Evolutionary conservation across 2,113 vertebrate genomes (phyloP), one percentile per base, ranked within the genome.

Genomic region (Stigmatopora nigra): DNA sequence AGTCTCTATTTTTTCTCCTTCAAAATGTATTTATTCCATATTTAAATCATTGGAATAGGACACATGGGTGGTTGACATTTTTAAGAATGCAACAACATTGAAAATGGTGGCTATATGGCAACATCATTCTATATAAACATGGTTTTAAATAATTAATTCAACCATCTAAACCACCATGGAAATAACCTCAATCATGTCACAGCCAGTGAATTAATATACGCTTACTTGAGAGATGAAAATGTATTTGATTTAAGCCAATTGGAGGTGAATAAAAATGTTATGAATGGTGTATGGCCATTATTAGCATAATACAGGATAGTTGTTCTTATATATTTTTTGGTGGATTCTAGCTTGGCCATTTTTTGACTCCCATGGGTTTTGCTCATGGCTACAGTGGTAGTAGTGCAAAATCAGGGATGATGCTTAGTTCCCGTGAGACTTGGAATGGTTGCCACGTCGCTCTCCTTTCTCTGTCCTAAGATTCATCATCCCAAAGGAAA

Each of bases 401-500:
- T 49, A 70, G 51, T 44, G 38, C 64, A 13, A 56, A 58, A 66
- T 65, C 59, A 58, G 38, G 59, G 63, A 78, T 78, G 68, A 67
- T 75, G 59, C 75, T 61, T 56, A 25, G 63, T 52, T 88, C 86
- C 74, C 84, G 48, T 2, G 77, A 80, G 84, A 14, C 59, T 45
- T 45, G 65, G 63, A 64, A 48, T 64, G 16, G 65, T 63, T 70
- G 65, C 63, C 52, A 66, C 58, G 59, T 48, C 5, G 38, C 70
- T 76, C 69, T 71, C 57, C 70, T 76, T 67, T 71, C 57, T 70
- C 45, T 70, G 68, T 74, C 61, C 64, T 19, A 61, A 70, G 71
- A 80, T 69, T 69, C 3, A 0, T 72, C 63, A 65, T 86, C 86
- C 79, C 84, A 61, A 41, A 77, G 82, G 83, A 82, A 63, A 62